A percentile compares a stretch with the other conserved stretches of the same genome.
These are phyloP conservation scores for Papilio glaucus DNA, from an alignment of 1,140 invertebrate species.

Conservation along the genomic window DNA sequence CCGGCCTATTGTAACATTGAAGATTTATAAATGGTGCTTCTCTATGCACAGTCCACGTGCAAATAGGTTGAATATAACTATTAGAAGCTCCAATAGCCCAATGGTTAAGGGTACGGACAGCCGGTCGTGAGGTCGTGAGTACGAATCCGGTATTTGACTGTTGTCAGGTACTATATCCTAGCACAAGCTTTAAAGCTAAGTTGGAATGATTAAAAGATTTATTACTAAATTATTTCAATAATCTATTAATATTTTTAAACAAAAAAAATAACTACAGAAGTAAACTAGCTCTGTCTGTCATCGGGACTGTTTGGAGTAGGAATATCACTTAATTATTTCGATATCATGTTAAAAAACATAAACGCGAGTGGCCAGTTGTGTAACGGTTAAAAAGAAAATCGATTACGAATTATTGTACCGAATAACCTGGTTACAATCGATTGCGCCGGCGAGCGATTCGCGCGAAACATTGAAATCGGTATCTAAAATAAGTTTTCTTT, in stretches of 20 bases:
- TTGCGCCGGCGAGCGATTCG: not conserved
- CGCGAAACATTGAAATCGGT: not conserved
- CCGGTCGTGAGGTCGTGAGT: too few species aligned
- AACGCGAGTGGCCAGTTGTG: not conserved
- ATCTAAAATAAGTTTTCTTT: conserved; percentile 9
- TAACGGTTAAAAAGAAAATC: conserved; percentile 1
- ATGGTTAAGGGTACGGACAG: too few species aligned
- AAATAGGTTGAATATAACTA: too few species aligned
- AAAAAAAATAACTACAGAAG: not conserved
- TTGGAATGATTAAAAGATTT: too few species aligned
- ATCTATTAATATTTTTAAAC: too few species aligned
- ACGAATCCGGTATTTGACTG: too few species aligned
- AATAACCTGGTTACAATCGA: conserved; percentile 22
- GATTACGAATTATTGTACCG: conserved; percentile 8
- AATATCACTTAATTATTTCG: not conserved
- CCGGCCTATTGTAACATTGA: not conserved
- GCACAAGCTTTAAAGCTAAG: too few species aligned
- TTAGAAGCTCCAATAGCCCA: too few species aligned
- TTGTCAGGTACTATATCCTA: too few species aligned
- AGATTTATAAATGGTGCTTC: not conserved
- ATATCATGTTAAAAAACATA: not conserved
- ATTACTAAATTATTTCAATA: too few species aligned
- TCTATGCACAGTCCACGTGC: not conserved
- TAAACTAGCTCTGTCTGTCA: not conserved
- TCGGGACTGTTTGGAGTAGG: not conserved